Evolutionary conservation across 2,113 vertebrate species (phyloP).

Genomic region (Proteles cristata): DNA sequence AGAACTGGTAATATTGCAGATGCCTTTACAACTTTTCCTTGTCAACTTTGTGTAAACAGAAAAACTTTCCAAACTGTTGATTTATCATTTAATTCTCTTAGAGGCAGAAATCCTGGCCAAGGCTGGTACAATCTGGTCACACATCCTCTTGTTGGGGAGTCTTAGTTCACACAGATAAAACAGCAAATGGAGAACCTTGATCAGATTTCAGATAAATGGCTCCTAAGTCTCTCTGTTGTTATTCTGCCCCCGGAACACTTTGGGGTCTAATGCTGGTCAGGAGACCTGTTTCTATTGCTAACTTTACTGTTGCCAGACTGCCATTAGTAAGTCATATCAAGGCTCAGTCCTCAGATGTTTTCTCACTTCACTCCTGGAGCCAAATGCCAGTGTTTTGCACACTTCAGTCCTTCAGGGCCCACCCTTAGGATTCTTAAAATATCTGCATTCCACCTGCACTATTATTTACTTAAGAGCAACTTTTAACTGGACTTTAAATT

Average conservation of each 20-base stretch:
- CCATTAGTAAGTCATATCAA: neutral
- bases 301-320: neutral
- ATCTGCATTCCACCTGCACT: neutral
- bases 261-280: neutral
- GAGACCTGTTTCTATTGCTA: too few species aligned
- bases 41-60: neutral
- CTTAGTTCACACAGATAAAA: neutral
- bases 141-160: neutral
- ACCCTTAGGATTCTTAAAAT: neutral
- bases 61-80: neutral
- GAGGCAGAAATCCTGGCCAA: neutral
- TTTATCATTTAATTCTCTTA: neutral
- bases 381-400: neutral
- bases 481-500: neutral
- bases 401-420: neutral
- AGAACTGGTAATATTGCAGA: constrained; percentile 28
- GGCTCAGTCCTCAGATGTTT: neutral
- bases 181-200: neutral
- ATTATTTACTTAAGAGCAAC: neutral
- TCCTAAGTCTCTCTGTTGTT: neutral
- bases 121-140: neutral
- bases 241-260: too few species aligned
- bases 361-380: neutral
- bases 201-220: neutral
- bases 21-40: neutral